These are phyloP conservation scores for Notechis scutatus DNA, from an alignment of 2,113 vertebrate genomes.

Conservation along the genomic window DNA sequence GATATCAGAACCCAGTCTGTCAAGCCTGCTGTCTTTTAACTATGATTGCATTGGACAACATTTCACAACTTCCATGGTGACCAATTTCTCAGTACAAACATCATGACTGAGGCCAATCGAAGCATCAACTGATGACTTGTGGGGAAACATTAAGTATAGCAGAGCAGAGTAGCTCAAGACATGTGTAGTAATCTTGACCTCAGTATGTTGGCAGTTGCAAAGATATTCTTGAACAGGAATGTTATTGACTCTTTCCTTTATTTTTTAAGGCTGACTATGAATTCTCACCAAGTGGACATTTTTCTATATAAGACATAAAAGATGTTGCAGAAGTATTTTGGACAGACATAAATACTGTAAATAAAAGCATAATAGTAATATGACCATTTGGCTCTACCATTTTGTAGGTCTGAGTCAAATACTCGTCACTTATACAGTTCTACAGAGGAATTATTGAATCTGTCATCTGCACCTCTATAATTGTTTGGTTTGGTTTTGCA, in stretches of 20 bases:
- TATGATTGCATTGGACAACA: neutral
- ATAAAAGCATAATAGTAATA: neutral
- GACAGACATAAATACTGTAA: neutral
- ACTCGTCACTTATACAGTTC: no score
- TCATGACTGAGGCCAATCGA: neutral
- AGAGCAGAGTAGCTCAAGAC: neutral
- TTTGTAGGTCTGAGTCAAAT: neutral
- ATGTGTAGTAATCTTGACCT: neutral
- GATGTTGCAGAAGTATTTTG: neutral
- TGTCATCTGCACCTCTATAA: no score
- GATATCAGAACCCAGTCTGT: neutral
- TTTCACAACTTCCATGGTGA: neutral
- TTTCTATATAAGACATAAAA: neutral
- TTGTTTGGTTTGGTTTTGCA: no score
- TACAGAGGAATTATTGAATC: no score
- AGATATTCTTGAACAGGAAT: neutral
- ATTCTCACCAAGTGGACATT: neutral
- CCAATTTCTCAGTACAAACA: neutral
- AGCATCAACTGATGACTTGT: neutral
- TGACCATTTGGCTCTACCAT: neutral
- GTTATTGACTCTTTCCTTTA: neutral
- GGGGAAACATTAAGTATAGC: neutral
- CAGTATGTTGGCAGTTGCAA: neutral
- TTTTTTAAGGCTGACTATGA: neutral
- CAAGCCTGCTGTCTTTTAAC: neutral